Conservation (phyloP, 2,113 vertebrate species). For the Pleuronectes platessa region DNA sequence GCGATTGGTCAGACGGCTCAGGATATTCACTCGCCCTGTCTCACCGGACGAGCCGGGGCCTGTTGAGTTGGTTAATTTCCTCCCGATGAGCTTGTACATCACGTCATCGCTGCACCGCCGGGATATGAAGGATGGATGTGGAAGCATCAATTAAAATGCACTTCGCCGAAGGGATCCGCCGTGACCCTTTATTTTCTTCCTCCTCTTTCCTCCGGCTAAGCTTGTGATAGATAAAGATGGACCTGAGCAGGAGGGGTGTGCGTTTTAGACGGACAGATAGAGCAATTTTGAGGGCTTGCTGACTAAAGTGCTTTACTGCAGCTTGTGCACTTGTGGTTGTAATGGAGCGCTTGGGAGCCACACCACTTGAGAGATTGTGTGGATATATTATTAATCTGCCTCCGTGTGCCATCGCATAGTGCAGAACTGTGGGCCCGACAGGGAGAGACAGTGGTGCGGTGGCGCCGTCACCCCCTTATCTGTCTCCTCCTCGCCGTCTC, state of each 20-base stretch:
- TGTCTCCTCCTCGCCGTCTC: constrained; percentile 47
- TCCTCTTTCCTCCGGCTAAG: constrained; percentile 35
- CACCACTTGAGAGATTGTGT: constrained; percentile 65
- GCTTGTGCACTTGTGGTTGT: constrained; percentile 66
- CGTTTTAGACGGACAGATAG: constrained; percentile 65
- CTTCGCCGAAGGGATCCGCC: constrained; percentile 59
- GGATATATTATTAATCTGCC: constrained; percentile 76
- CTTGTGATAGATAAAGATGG: constrained; percentile 70
- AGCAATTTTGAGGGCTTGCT: constrained; percentile 57
- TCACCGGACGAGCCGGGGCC: constrained; percentile 47
- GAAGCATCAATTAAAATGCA: constrained; percentile 72
- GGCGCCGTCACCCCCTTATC: constrained; percentile 54
- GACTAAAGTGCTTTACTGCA: constrained; percentile 66
- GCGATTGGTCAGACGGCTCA: constrained; percentile 29
- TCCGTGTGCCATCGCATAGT: constrained; percentile 39
- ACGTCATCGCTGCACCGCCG: constrained; percentile 43
- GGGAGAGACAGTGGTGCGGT: background rate
- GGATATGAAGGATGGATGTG: constrained; percentile 58
- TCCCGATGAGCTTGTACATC: constrained; percentile 67
- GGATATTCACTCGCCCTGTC: constrained; percentile 52
- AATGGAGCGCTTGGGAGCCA: constrained; percentile 68
- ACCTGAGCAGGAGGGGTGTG: constrained; percentile 61
- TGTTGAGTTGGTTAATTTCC: constrained; percentile 71
- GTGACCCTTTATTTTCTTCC: constrained; percentile 42
- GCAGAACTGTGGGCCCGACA: constrained; percentile 17